Conservation (phyloP, 2,888 invertebrate genomes). For the Tortricodes alternella region DNA sequence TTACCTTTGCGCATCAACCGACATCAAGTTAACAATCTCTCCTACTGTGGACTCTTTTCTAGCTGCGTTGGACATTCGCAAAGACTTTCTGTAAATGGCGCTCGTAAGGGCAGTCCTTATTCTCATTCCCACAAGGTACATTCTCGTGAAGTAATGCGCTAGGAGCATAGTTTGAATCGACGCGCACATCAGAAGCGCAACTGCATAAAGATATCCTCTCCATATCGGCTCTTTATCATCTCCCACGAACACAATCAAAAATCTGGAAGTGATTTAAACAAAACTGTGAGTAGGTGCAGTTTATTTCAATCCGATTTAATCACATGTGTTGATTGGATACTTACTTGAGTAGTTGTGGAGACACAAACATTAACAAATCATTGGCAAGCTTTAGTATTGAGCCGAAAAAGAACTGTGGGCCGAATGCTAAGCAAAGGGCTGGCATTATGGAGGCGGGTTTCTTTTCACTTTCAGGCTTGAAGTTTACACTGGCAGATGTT, state of each 20-base stretch:
- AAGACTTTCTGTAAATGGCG: conserved; percentile 93
- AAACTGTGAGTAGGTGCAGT: background rate
- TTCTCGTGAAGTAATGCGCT: conserved; percentile 95
- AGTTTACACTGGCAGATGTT: conserved; percentile 87
- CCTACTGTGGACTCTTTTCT: conserved; percentile 93
- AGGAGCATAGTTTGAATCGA: conserved; percentile 91
- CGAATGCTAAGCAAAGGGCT: conserved; percentile 93
- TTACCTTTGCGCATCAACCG: conserved; percentile 92
- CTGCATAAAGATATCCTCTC: conserved; percentile 94
- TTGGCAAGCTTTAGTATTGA: conserved; percentile 90
- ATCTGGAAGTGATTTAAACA: conserved; percentile 67
- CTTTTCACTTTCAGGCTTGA: conserved; percentile 85
- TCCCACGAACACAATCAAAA: conserved; percentile 88
- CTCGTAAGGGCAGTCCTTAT: conserved; percentile 95
- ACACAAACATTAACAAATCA: conserved; percentile 93
- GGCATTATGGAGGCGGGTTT: conserved; percentile 92
- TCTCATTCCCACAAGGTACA: conserved; percentile 95
- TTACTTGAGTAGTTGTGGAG: conserved; percentile 94
- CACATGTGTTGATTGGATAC: conserved; percentile 34
- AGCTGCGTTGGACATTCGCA: conserved; percentile 90
- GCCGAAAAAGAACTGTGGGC: conserved; percentile 93
- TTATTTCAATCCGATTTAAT: background rate
- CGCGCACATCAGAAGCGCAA: conserved; percentile 88
- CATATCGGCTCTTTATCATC: conserved; percentile 84
- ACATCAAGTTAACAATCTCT: conserved; percentile 96